These are phyloP conservation scores for Merluccius polli DNA, from an alignment of 2,797 vertebrate genomes.

Conservation along the genomic window DNA sequence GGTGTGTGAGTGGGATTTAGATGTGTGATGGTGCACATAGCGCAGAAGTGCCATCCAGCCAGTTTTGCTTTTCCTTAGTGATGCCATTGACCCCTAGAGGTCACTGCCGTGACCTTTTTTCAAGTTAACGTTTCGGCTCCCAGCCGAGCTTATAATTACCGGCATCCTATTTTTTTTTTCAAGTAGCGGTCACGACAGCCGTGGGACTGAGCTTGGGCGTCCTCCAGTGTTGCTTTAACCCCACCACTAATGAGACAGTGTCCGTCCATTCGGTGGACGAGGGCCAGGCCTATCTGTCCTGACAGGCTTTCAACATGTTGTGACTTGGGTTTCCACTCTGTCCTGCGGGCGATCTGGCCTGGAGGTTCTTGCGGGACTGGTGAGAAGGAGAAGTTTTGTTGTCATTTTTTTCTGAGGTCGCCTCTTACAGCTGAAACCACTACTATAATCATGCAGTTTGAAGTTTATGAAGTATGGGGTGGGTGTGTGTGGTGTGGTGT, in stretches of 20 bases:
- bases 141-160: conserved; percentile 50
- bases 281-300: conserved; percentile 36
- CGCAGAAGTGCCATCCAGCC: no score
- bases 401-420: not conserved
- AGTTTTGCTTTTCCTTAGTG: not conserved
- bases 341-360: conserved; percentile 13
- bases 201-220: conserved; percentile 21
- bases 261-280: conserved; percentile 29
- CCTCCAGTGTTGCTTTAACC: conserved; percentile 27
- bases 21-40: not conserved
- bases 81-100: conserved; percentile 37
- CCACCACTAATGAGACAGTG: conserved; percentile 26
- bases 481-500: not conserved
- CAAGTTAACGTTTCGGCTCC: conserved; percentile 65
- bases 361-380: not conserved
- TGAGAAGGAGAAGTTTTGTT: not conserved
- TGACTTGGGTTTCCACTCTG: conserved; percentile 36
- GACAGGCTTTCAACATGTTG: conserved; percentile 24
- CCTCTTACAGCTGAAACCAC: not conserved
- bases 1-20: not conserved
- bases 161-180: conserved; percentile 3
- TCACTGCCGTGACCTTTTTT: conserved; percentile 45
- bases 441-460: not conserved
- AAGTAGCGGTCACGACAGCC: not conserved
- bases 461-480: not conserved